Percentiles rank a stretch among this genome's conserved stretches.
Conservation (phyloP, 2,797 vertebrate species). For the Parauchenoglanis punctatus region DNA sequence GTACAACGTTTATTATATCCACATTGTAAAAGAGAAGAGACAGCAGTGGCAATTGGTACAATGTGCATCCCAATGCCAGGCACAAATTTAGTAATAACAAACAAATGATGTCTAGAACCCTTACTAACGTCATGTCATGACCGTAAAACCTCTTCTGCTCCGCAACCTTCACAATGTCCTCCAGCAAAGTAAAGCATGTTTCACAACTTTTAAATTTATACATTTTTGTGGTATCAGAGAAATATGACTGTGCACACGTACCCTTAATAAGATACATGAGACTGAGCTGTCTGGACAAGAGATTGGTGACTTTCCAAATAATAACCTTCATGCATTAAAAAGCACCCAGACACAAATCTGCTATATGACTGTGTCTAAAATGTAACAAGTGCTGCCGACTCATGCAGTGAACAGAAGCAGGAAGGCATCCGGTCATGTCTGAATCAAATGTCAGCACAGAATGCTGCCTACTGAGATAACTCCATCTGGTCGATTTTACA, state of each 20-base stretch:
- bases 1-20: slow-evolving; percentile 43
- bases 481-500: not conserved
- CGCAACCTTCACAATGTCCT: slow-evolving; percentile 4
- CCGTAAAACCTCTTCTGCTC: slow-evolving; percentile 18
- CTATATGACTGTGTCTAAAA: slow-evolving; percentile 19
- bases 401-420: slow-evolving; percentile 1
- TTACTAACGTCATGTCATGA: not conserved
- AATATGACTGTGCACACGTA: not conserved
- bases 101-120: slow-evolving; percentile 20
- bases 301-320: slow-evolving; percentile 21
- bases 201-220: not conserved
- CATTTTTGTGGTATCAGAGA: not conserved
- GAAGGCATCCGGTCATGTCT: slow-evolving; percentile 12
- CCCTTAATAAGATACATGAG: not conserved
- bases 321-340: slow-evolving; percentile 28
- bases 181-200: not conserved
- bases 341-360: not conserved
- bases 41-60: slow-evolving; percentile 28
- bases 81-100: slow-evolving; percentile 33
- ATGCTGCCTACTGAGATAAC: slow-evolving; percentile 16
- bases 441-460: slow-evolving; percentile 25
- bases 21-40: slow-evolving; percentile 11
- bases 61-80: slow-evolving; percentile 11
- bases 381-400: slow-evolving; percentile 8
- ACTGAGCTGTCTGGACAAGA: slow-evolving; percentile 11